Base-by-base conservation (phyloP, 2,113 vertebrate species). In the Rhinoderma darwinii region DNA sequence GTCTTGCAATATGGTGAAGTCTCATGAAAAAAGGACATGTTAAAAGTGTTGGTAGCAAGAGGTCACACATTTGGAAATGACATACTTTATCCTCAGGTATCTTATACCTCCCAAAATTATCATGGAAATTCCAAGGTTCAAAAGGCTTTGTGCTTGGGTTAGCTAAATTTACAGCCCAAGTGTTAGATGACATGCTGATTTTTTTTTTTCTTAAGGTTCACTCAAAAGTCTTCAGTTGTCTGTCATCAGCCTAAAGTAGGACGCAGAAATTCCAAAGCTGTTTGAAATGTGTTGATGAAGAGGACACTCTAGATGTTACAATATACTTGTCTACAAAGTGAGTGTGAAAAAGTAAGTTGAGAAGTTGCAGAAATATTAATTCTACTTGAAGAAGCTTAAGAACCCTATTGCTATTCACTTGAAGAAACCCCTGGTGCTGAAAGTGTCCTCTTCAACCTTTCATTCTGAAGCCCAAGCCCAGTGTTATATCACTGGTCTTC, bases 361-460 rank as follows among this genome's bases (percentile, higher is more conserved):
- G 93, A 93, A 91, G 37, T 84, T 83, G 87, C 44, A 88, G 88
- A 12, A 37, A 44, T 17, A 4, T 84, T 88, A 89, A 92, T 70
- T 77, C 81, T 0, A 12, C 82, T 79, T 86, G 27, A 35, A 30
- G 74, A 83, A 89, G 89, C 82, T 8, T 0, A 30, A 90, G 86
- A 88, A 84, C 27, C 25, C 88, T 84, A 61, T 76, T 83, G 3
- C 0, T 84, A 50, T 88, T 80, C 79, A 35, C 44, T 80, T 91
- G 91, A 90, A 91, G 88, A 11, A 89, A 89, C 80, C 73, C 88
- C 89, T 90, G 87, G 94, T 94, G 95, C 94, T 96, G 95, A 96
- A 96, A 96, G 93, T 90, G 92, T 90, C 90, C 92, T 94, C 96
- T 96, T 95, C 94, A 96, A 93, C 92, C 94, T 96, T 94, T 96